phyloP scores from a whole-genome alignment of 2,797 vertebrate species.

The Pangasius djambal region DNA sequence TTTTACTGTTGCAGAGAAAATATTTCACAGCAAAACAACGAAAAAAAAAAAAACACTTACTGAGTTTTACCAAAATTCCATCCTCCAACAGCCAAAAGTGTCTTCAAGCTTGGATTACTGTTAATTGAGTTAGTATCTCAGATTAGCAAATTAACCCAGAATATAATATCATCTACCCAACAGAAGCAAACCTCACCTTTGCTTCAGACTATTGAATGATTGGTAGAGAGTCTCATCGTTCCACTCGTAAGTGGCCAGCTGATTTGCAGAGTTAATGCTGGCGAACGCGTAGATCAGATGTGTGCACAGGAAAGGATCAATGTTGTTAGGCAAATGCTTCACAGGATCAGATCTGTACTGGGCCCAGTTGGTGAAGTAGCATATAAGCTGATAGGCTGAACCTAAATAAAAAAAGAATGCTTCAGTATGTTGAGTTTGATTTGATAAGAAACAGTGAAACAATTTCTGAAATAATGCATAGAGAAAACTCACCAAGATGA shows the following conservation, averaged over 20 bases:
- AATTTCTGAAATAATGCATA: background rate
- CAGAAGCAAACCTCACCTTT: conserved; percentile 57
- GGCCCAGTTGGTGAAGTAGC: conserved; percentile 85
- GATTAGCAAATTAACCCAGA: conserved; percentile 1
- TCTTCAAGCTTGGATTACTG: conserved; percentile 78
- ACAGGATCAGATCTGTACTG: conserved; percentile 65
- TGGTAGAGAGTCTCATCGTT: conserved; percentile 75
- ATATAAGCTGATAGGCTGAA: conserved; percentile 72
- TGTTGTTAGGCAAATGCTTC: conserved; percentile 69
- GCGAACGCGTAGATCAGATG: conserved; percentile 85
- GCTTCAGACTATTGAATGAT: conserved; percentile 77
- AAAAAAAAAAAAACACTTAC: background rate
- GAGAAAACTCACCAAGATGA: conserved; percentile 60
- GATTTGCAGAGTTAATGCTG: conserved; percentile 67
- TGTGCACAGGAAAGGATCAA: conserved; percentile 82
- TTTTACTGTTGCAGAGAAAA: background rate
- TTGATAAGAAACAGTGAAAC: background rate
- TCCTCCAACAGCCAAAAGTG: conserved; percentile 79
- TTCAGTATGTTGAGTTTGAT: background rate
- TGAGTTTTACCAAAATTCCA: conserved; percentile 66
- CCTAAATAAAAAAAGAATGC: background rate
- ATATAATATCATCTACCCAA: background rate
- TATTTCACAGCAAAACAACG: background rate
- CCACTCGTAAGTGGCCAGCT: conserved; percentile 71
- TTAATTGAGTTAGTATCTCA: background rate